These are phyloP conservation scores for Morone chrysops DNA, from an alignment of 2,113 vertebrate genomes.

Conservation along the genomic window DNA sequence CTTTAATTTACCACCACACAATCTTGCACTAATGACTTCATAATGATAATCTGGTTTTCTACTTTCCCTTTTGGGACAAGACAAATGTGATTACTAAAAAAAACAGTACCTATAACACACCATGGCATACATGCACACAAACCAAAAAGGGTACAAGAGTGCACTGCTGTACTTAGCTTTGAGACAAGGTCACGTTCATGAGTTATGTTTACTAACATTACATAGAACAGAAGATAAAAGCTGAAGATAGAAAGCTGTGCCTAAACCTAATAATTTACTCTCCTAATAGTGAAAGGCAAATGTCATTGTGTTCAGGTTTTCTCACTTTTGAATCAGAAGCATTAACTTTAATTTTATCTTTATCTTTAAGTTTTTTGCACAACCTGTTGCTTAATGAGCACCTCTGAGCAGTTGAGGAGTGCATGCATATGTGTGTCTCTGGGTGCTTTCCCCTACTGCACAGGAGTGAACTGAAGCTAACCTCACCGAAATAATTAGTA, in stretches of 20 bases:
- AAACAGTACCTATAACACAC: not conserved
- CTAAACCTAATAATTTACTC: not conserved
- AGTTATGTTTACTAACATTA: not conserved
- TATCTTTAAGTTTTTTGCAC: no score
- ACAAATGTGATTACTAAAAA: not conserved
- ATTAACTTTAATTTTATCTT: not conserved
- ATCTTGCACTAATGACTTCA: slow-evolving; percentile 6
- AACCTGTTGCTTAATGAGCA: not conserved
- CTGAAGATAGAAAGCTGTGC: not conserved
- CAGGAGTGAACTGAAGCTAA: slow-evolving; percentile 13
- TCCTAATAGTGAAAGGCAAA: not conserved
- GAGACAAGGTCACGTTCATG: not conserved
- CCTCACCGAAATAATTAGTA: slow-evolving; percentile 16
- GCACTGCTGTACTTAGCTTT: not conserved
- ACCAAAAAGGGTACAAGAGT: not conserved
- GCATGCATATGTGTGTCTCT: not conserved
- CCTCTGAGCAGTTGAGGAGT: not conserved
- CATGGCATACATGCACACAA: not conserved
- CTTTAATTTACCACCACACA: slow-evolving; percentile 5
- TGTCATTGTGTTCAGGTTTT: no score
- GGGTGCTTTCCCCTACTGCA: no score
- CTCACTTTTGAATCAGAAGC: no score
- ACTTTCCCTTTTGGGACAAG: not conserved
- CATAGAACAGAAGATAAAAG: slow-evolving; percentile 6
- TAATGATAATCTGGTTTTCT: not conserved